These are phyloP conservation scores for Salvator merianae DNA, from an alignment of 2,113 vertebrate genomes.

Conservation along the genomic window DNA sequence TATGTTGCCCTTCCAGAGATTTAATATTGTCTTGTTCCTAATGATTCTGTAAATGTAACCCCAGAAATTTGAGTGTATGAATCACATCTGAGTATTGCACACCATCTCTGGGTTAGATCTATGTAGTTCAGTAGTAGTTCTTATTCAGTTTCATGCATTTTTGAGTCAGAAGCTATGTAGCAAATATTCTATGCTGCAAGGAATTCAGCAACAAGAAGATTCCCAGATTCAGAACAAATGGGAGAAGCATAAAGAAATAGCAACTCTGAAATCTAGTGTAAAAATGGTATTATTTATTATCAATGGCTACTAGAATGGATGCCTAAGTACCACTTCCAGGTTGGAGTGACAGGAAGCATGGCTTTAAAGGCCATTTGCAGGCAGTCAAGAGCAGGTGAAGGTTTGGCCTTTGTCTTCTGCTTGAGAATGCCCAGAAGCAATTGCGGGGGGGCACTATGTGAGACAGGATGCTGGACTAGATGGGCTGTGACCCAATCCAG, in stretches of 20 bases:
- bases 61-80: not conserved
- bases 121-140: not conserved
- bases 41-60: conserved; percentile 12
- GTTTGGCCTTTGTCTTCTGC: too few species aligned
- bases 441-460: too few species aligned
- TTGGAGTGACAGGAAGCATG: too few species aligned
- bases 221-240: not conserved
- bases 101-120: conserved; percentile 11
- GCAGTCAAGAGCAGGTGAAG: too few species aligned
- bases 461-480: too few species aligned
- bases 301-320: too few species aligned
- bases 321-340: too few species aligned
- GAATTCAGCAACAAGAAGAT: not conserved
- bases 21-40: not conserved
- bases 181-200: not conserved
- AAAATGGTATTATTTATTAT: too few species aligned
- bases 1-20: conserved; percentile 3
- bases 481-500: too few species aligned
- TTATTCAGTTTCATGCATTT: not conserved
- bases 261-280: not conserved
- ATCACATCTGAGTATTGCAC: conserved; percentile 26
- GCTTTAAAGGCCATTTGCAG: too few species aligned
- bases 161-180: not conserved
- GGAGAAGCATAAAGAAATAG: not conserved
- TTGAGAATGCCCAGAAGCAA: too few species aligned